Evolutionary conservation across 2,113 vertebrate species (phyloP), one percentile per base, ranked within the genome.

Genomic region (Notarius lentiginosus): DNA sequence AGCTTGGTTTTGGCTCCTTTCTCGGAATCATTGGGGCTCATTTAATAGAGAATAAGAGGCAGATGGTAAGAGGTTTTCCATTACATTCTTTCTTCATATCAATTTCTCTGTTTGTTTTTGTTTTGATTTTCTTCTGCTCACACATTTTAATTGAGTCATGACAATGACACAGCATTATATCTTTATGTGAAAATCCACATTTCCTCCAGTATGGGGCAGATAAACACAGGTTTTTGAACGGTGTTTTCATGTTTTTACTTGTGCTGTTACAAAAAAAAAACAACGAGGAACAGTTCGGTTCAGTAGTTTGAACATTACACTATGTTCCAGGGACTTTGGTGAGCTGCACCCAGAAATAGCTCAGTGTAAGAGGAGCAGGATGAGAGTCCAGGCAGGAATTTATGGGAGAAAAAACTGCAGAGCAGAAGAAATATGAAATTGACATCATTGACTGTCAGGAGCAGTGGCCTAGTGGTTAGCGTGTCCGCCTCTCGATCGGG

Each of bases 11-110:
- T 87, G 98, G 98, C 86, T 99, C 98, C 0, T 98, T 99, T 92
- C 97, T 99, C 92, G 98, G 98, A 96, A 98, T 99, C 93, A 99
- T 99, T 0, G 98, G 98, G 76, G 96, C 98, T 91, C 98, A 99
- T 95, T 95, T 99, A 92, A 96, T 99, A 91, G 98, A 99, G 90
- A 99, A 99, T 95, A 99, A 99, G 95, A 96, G 97, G 91, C 98
- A 99, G 94, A 99, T 99, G 98, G 98, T 99, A 96, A 98, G 95
- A 91, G 79, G 95, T 96, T 90, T 92, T 90, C 79, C 87, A 82
- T 91, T 86, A 87, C 76, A 79, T 89, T 92, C 51, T 68, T 66
- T 53, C 49, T 86, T 89, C 68, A 72, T 89, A 89, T 91, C 66
- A 14, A 76, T 87, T 82, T 83, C 34, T 60, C 11, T 70, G 83